These are phyloP conservation scores for Nylanderia fulva DNA, from an alignment of 1,140 invertebrate species.

Conservation along the genomic window DNA sequence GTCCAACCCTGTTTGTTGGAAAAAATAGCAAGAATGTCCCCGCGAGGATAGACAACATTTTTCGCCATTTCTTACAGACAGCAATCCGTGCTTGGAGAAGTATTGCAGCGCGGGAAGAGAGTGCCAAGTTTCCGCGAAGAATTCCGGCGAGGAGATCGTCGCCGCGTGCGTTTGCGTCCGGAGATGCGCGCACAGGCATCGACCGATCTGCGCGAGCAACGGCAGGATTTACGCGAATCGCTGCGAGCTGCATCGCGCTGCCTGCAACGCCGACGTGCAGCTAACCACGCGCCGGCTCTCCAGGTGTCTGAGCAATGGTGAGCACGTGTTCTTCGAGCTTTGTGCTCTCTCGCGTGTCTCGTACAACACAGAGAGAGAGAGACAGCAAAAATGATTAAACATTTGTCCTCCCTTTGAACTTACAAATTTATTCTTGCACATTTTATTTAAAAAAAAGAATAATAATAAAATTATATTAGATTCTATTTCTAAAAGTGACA, in stretches of 20 bases:
- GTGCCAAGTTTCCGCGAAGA: slow-evolving; percentile 86
- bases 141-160: slow-evolving; percentile 77
- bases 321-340: slow-evolving; percentile 47
- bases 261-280: slow-evolving; percentile 88
- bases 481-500: too few species aligned
- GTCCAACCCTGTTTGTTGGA: too few species aligned
- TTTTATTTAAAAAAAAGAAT: too few species aligned
- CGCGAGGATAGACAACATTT: neutral
- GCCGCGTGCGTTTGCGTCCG: slow-evolving; percentile 89
- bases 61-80: slow-evolving; percentile 80
- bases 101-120: slow-evolving; percentile 90
- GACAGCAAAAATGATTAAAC: too few species aligned
- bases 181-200: slow-evolving; percentile 86
- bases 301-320: slow-evolving; percentile 85
- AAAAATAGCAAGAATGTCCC: neutral
- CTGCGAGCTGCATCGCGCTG: slow-evolving; percentile 91
- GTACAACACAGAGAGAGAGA: too few species aligned
- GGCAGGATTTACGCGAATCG: slow-evolving; percentile 91
- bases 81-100: slow-evolving; percentile 88
- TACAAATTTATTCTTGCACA: too few species aligned
- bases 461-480: too few species aligned
- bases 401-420: too few species aligned
- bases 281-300: slow-evolving; percentile 87
- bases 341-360: too few species aligned
- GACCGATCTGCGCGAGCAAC: slow-evolving; percentile 91